Evolutionary conservation across 2,888 invertebrate species (phyloP), one percentile per base, ranked within the genome.

Genomic region (Augochlorella aurata): DNA sequence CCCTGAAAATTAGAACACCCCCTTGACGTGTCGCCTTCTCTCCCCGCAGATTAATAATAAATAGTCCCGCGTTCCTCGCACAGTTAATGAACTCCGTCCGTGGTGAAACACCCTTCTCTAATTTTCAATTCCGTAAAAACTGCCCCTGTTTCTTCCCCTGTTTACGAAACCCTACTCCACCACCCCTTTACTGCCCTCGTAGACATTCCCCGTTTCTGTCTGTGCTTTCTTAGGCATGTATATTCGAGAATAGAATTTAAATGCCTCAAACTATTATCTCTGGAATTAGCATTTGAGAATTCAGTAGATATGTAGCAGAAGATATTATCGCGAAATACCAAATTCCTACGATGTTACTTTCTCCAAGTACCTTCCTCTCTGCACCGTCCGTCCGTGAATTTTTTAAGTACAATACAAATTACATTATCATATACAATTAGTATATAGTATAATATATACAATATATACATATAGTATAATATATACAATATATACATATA

Each of bases 111-210:
- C 16, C 45, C 44, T 24, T 58, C 21, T 58, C 54, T 58, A 71
- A 58, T 45, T 45, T 54, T 44, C 18, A n/a, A 58, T 58, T 71
- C 70, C 16, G 21, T 45, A 58, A 71, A 71, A 71, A 71, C 70
- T 45, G 18, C 21, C 21, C 58, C 58, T 49, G 67, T 67, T 67
- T 49, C 16, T 67, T 47, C 29, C 67, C 24, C 67, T 24, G 54
- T 71, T 52, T 45, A 18, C 58, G 70, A 58, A 45, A 54, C 54
- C n/a, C 44, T 24, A 45, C 21, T n/a, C 68, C 49, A 2, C 68
- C 49, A n/a, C 68, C 68, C n/a, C 49, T n/a, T 61, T 3, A 29
- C 50, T 50, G n/a, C 50, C 38, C 38, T 44, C 38, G 38, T 63
- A 63, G 63, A 38, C 38, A 63, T 63, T 63, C 38, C 38, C 38